These are phyloP conservation scores for Aspiorhynchus laticeps DNA, from an alignment of 2,113 vertebrate genomes.

Conservation along the genomic window DNA sequence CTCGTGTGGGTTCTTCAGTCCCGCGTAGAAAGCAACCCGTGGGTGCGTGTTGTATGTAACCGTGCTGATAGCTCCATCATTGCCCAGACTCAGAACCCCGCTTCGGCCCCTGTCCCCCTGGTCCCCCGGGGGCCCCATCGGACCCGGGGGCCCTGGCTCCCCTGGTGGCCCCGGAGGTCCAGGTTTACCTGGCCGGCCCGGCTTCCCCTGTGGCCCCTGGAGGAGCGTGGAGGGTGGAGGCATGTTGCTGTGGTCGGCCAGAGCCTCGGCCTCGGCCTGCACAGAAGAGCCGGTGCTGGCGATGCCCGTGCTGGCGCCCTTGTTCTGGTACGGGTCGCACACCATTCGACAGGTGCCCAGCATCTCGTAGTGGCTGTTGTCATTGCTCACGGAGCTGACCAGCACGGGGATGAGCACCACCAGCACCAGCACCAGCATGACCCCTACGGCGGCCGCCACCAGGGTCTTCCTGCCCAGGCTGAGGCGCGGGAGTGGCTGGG, in stretches of 20 bases:
- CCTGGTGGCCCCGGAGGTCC: slow-evolving; percentile 89
- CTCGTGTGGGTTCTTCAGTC: slow-evolving; percentile 97
- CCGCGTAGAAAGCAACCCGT: slow-evolving; percentile 94
- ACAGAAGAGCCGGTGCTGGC: slow-evolving; percentile 78
- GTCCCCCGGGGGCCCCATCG: slow-evolving; percentile 85
- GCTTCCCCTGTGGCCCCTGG: slow-evolving; percentile 93
- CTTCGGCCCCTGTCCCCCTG: slow-evolving; percentile 84
- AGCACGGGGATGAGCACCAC: slow-evolving; percentile 97
- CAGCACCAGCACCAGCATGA: slow-evolving; percentile 94
- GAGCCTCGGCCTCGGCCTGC: slow-evolving; percentile 80
- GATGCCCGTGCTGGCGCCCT: slow-evolving; percentile 69
- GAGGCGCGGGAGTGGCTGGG: slow-evolving; percentile 91
- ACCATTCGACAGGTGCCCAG: slow-evolving; percentile 97
- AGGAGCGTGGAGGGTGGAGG: slow-evolving; percentile 90
- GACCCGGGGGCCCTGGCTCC: slow-evolving; percentile 89
- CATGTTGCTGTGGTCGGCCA: slow-evolving; percentile 83
- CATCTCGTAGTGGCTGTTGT: slow-evolving; percentile 93
- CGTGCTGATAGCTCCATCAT: slow-evolving; percentile 91
- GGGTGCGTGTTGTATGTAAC: slow-evolving; percentile 93
- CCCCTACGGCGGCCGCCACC: slow-evolving; percentile 90
- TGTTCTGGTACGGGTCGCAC: slow-evolving; percentile 92
- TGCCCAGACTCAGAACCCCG: slow-evolving; percentile 82
- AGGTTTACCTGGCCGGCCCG: slow-evolving; percentile 89
- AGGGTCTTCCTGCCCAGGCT: slow-evolving; percentile 94
- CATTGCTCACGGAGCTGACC: slow-evolving; percentile 91